These are phyloP conservation scores for Lingula anatina DNA, from an alignment of 2,888 invertebrate genomes.

Conservation along the genomic window DNA sequence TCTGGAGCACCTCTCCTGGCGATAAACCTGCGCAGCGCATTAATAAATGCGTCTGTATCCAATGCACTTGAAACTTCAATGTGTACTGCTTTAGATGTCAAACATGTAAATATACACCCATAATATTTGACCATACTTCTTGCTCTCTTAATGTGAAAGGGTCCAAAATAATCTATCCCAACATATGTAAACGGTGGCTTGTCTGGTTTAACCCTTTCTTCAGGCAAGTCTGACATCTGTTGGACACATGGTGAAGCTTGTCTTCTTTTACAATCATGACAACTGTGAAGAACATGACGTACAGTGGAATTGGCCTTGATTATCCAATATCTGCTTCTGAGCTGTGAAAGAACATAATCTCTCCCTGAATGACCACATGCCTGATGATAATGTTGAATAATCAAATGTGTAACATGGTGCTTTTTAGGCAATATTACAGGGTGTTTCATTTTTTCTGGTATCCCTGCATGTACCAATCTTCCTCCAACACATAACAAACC, in stretches of 20 bases:
- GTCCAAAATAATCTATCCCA: too few relatives aligned
- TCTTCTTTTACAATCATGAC: neutral
- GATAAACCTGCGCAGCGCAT: slow-evolving; percentile 4
- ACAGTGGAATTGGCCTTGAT: slow-evolving; percentile 2
- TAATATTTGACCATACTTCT: slow-evolving; percentile 1
- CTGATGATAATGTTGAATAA: neutral
- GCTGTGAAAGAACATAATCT: neutral
- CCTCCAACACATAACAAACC: slow-evolving; percentile 13
- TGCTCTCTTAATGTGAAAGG: slow-evolving; percentile 2
- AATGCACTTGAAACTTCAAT: slow-evolving; percentile 1
- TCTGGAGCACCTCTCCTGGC: slow-evolving; percentile 2
- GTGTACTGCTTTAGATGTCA: slow-evolving; percentile 1
- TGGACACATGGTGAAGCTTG: neutral
- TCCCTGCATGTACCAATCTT: slow-evolving; percentile 4
- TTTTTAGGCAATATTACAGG: slow-evolving; percentile 9
- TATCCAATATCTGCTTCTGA: slow-evolving; percentile 2
- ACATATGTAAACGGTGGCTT: slow-evolving; percentile 1
- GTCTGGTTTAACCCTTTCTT: neutral
- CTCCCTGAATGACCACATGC: too few relatives aligned
- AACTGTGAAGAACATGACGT: neutral
- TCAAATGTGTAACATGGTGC: slow-evolving; percentile 7
- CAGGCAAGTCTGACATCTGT: slow-evolving; percentile 2
- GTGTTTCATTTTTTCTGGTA: slow-evolving; percentile 8
- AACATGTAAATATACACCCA: slow-evolving; percentile 4
- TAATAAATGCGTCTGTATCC: slow-evolving; percentile 6